Evolutionary conservation across 2,113 vertebrate genomes (phyloP).

Genomic region (Gobius niger): DNA sequence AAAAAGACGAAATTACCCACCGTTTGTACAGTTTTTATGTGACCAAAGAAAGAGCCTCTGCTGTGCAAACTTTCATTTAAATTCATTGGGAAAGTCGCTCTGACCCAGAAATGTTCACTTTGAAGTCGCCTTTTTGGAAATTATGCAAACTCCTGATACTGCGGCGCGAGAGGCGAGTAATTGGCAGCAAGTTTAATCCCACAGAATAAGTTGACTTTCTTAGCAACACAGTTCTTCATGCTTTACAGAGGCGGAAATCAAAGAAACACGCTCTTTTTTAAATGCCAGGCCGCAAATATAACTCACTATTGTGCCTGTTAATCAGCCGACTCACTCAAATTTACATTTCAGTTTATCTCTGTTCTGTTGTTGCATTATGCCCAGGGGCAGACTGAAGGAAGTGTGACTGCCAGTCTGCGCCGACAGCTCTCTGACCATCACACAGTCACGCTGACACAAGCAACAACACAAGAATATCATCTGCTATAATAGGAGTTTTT

Average conservation of each 20-base stretch:
- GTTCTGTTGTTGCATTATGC: no score
- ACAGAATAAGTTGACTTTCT: slow-evolving; percentile 15
- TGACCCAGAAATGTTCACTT: slow-evolving; percentile 51
- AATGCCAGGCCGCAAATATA: no score
- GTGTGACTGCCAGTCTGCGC: no score
- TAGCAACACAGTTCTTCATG: background rate
- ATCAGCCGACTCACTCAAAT: no score
- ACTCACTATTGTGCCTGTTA: no score
- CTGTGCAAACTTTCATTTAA: slow-evolving; percentile 22
- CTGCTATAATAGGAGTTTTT: no score
- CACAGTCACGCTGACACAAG: no score
- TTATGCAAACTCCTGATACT: slow-evolving; percentile 30
- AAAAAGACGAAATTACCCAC: slow-evolving; percentile 14
- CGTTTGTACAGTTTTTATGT: background rate
- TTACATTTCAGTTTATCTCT: no score
- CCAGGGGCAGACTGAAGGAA: no score
- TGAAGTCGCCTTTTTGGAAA: slow-evolving; percentile 33
- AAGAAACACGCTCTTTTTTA: background rate
- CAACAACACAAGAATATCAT: no score
- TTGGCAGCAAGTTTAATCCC: slow-evolving; percentile 24
- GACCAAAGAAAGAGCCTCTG: background rate
- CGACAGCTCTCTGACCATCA: no score
- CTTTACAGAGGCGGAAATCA: background rate
- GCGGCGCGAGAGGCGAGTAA: slow-evolving; percentile 16
- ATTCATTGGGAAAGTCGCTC: slow-evolving; percentile 19